Base-by-base conservation (phyloP, 2,888 invertebrate genomes). In the Drosophila picticornis region DNA sequence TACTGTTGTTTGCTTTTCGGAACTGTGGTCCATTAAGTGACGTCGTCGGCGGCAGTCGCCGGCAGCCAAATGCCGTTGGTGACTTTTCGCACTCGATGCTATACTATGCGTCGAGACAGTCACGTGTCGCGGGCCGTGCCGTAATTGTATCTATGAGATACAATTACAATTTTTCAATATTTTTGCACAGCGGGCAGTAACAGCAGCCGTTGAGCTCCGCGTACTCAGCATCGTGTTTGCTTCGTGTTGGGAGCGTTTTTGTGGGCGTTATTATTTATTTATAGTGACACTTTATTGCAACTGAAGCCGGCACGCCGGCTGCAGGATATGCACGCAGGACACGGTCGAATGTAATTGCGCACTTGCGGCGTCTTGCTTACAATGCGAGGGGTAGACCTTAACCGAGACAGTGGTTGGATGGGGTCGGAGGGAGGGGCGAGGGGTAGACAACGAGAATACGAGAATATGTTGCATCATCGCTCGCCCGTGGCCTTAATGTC, bases 251-350 rank as follows among this genome's bases (percentile, higher is more conserved):
- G 25, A 46, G 64, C 46, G 63, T 70, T 72, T 83, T 78, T 74
- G 85, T 90, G 85, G 87, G 87, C 87, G 87, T 87, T 90, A 90
- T 87, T 87, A 87, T 87, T 87, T 90, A 87, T 87, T 87, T 87
- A 87, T 90, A 87, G 87, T 89, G 87, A 87, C 87, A 87, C 89
- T 87, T 87, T 87, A 87, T 87, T 89, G 89, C 90, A 70, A 52
- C 72, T 56, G 38, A 38, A 29, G 80, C 75, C 53, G 69, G 81
- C 80, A 46, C 25, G 75, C 71, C 83, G 64, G 76, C 85, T 81
- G 85, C 80, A 86, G 90, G 87, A 87, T 81, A 78, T 81, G 87
- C 73, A 80, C 83, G 32, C 84, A 77, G 80, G 86, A 88, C 86
- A 83, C 84, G 80, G 71, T 79, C 83, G 75, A 79, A 62, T 88